Evolutionary conservation across 2,888 invertebrate genomes (phyloP), one percentile per base, ranked within the genome.

Genomic region (Mamestra brassicae): DNA sequence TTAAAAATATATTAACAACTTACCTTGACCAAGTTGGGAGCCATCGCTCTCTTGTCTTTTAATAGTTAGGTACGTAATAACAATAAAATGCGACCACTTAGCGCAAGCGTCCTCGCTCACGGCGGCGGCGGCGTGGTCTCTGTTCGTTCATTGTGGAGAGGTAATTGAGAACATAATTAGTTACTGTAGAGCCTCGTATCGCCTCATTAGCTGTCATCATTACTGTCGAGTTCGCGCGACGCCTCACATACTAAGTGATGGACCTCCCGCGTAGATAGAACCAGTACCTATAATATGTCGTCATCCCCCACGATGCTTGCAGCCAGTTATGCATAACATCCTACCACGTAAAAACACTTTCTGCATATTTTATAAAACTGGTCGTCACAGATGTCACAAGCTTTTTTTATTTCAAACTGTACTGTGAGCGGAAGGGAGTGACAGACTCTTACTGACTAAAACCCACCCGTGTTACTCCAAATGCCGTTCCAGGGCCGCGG

Each of bases 251-350:
- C 26, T 66, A 36, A 77, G 6, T 3, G 26, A 36, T 10, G 66
- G 67, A 65, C 73, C 73, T 66, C 77, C 66, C 67, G 47, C 67
- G 47, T 17, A 13, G 38, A 57, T 7, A 26, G 26, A 26, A 26
- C 26, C 26, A 26, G 6, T 6, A 15, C 13, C 13, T 38, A 13
- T 8, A 17, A 26, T 17, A 26, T 15, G 15, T 36, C 26, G 13
- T 47, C 47, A 13, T 47, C 10, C 11, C 15, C 26, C 11, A 17
- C 73, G 5, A 45, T 15, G 5, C 15, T 47, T 15, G 5, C 38
- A 26, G 7, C 7, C 8, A 10, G 2, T 45, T 2, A 8, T 4
- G 45, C 6, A 45, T 8, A 6, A 38, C 4, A 38, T 38, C 4
- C 7, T 38, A 38, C 38, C 4, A 38, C 38, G 38, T 38, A 38